Base-by-base conservation (phyloP, 2,113 vertebrate species). In the Oriolus oriolus region DNA sequence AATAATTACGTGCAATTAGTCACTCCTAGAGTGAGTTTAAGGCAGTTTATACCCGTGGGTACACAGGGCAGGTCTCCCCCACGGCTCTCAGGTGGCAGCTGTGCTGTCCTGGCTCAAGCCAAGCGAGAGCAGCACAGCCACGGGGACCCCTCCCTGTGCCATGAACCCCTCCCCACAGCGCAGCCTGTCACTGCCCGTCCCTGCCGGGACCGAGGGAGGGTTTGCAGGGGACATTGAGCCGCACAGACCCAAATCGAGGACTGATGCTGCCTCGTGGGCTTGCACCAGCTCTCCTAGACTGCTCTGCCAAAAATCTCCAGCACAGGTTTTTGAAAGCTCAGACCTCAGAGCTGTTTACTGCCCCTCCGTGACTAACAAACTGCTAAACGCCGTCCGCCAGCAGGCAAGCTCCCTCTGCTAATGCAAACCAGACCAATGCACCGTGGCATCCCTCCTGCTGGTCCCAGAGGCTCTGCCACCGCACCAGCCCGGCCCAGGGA, bases 141-240 rank as follows among this genome's bases (percentile, higher is more conserved):
- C 3, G 11, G 1, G 8, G 75, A 17, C 19, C n/a, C 2, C 2
- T 35, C 2, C 0, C 28, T 39, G 16, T 57, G 3, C 0, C 15
- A 12, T 14, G 61, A 56, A 35, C 50, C 61, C 18, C 44, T 65
- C 30, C 53, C 6, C 1, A 26, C 1, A 0, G 11, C 3, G 0
- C 44, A 17, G 56, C 28, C 24, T 1, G 0, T 28, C 56, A 31
- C 61, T 21, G 56, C 44, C 50, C 3, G 35, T 9, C 45, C 56
- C 68, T 1, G 3, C 1, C 1, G n/a, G 63, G 37, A 37, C 18
- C 2, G 1, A 52, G 60, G 20, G 52, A 57, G 24, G n/a, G 11
- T 21, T n/a, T 44, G 20, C 47, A 53, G 0, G 2, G 52, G 30
- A 15, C 50, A 37, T 13, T 3, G 54, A 42, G 35, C 30, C 47